Conservation (phyloP, 2,888 invertebrate genomes). For the Galerucella nymphaeae region DNA sequence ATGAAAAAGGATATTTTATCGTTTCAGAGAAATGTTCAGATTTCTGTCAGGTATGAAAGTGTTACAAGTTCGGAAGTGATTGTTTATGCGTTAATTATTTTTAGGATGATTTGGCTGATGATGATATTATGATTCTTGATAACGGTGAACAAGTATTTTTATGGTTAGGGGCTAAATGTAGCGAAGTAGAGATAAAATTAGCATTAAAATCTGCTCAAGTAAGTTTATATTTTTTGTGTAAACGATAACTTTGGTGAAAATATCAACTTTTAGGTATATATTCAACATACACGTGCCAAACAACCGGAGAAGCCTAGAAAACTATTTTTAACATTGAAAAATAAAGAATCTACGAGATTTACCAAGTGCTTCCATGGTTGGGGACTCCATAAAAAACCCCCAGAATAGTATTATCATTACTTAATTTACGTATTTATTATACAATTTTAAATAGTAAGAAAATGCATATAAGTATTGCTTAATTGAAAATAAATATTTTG, state of each 20-base stretch:
- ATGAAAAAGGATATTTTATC: conserved; percentile 98
- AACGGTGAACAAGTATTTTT: conserved; percentile 98
- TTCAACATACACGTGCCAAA: conserved; percentile 95
- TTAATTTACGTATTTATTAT: conserved; percentile 34
- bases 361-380: conserved; percentile 99
- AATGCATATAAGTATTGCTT: background rate
- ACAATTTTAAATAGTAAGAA: conserved; percentile 4
- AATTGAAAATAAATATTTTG: no score
- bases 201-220: conserved; percentile 99
- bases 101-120: conserved; percentile 97
- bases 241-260: background rate
- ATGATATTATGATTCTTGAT: conserved; percentile 99
- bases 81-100: conserved; percentile 53
- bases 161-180: conserved; percentile 96
- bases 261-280: conserved; percentile 81
- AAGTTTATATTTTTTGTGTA: conserved; percentile 47
- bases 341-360: conserved; percentile 94
- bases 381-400: conserved; percentile 88
- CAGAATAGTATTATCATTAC: conserved; percentile 68
- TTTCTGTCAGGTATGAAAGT: conserved; percentile 84
- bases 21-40: conserved; percentile 99
- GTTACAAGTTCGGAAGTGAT: background rate
- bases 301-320: conserved; percentile 92
- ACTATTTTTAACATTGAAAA: conserved; percentile 93
- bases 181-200: conserved; percentile 98